phyloP scores from a whole-genome alignment of 2,888 invertebrate species.

The Platynereis dumerilii region DNA sequence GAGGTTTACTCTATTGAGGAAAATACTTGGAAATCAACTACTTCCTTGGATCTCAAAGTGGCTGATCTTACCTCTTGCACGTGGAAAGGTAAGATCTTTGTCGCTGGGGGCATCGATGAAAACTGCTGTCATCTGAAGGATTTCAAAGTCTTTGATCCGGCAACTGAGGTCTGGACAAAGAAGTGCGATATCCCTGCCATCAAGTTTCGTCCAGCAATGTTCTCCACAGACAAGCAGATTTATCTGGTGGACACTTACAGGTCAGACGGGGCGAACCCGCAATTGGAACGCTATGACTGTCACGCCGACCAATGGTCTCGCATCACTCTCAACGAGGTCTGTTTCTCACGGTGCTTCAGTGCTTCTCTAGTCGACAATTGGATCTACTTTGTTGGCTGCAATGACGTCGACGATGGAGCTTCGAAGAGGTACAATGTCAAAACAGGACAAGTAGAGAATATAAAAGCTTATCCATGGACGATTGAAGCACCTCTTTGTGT shows the following conservation, averaged over 20 bases:
- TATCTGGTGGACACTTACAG: slow-evolving; percentile 22
- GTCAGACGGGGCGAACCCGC: slow-evolving; percentile 13
- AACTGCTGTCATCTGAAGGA: slow-evolving; percentile 9
- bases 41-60: background rate
- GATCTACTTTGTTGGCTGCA: slow-evolving; percentile 25
- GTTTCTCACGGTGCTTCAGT: slow-evolving; percentile 23
- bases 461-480: slow-evolving; percentile 17
- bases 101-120: slow-evolving; percentile 23
- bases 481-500: slow-evolving; percentile 16
- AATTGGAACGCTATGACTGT: slow-evolving; percentile 21
- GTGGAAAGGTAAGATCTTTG: slow-evolving; percentile 4
- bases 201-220: slow-evolving; percentile 20
- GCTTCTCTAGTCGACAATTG: slow-evolving; percentile 15
- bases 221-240: slow-evolving; percentile 6
- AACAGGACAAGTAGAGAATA: slow-evolving; percentile 11
- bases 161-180: background rate
- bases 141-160: slow-evolving; percentile 14
- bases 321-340: background rate
- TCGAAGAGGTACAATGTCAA: slow-evolving; percentile 22
- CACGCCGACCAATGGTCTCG: slow-evolving; percentile 19
- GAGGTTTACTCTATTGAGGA: slow-evolving; percentile 19
- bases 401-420: slow-evolving; percentile 25
- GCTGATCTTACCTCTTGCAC: slow-evolving; percentile 18
- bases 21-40: slow-evolving; percentile 10
- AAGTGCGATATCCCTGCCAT: slow-evolving; percentile 12